Percentiles rank a stretch among this genome's conserved stretches.
Conservation (phyloP, 2,797 vertebrate genomes). For the Botia almorhae region DNA sequence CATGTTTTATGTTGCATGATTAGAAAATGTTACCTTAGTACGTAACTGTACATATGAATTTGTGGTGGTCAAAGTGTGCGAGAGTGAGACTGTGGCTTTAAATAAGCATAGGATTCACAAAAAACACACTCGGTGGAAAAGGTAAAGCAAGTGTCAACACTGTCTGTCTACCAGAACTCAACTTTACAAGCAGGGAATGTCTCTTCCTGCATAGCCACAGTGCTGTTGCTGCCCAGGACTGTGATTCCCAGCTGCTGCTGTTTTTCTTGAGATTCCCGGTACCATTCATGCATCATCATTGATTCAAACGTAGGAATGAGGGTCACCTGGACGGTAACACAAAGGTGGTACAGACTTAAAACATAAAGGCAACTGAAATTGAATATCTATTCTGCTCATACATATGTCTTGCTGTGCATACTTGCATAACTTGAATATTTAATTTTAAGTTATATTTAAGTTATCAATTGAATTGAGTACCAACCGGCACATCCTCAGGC, state of each 20-base stretch:
- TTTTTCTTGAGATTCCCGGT: conserved; percentile 84
- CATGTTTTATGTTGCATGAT: background rate
- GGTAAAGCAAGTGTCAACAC: background rate
- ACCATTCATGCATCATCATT: conserved; percentile 89
- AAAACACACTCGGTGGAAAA: background rate
- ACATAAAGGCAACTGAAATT: background rate
- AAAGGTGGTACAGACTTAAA: conserved; percentile 5
- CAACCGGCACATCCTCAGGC: conserved; percentile 81
- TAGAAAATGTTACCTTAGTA: background rate
- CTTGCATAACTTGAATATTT: background rate
- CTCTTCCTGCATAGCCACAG: conserved; percentile 96
- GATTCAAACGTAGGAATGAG: conserved; percentile 62
- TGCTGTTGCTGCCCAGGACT: conserved; percentile 93
- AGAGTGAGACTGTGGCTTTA: background rate
- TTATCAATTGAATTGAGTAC: conserved; percentile 35
- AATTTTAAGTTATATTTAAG: background rate
- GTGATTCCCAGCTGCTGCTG: conserved; percentile 86
- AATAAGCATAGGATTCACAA: background rate
- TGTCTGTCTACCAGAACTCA: conserved; percentile 82
- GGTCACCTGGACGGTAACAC: conserved; percentile 53
- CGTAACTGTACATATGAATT: conserved; percentile 1
- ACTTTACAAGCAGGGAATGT: conserved; percentile 97
- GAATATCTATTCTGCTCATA: background rate
- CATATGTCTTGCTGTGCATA: background rate
- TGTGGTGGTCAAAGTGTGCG: conserved; percentile 2